Evolutionary conservation across 2,797 vertebrate species (phyloP), one percentile per base, ranked within the genome.

Genomic region (Sebastes cheni): DNA sequence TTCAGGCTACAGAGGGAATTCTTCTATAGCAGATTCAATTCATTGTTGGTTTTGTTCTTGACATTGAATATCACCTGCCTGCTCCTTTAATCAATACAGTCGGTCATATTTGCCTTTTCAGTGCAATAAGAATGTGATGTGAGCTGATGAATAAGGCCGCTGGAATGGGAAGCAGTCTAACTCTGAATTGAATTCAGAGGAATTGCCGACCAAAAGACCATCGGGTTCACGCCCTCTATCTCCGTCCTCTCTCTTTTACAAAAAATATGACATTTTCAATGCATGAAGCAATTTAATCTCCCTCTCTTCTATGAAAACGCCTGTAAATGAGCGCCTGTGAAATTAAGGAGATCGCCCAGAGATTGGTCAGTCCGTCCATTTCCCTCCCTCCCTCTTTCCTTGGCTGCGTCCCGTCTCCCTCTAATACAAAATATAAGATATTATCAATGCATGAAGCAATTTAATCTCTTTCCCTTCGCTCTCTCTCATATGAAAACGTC

Each of bases 391-490:
- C 61, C 73, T 76, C 77, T 80, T 59, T 80, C 78, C 85, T 50
- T 27, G 58, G 79, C 77, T 85, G 84, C 20, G 0, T 74, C 76
- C 76, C 42, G 67, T 89, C 83, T 89, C 87, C 67, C 67, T 81
- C 86, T 93, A 87, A 91, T 85, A 82, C 87, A 91, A 92, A 94
- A 94, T 91, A 93, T 94, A 85, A 92, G 89, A 92, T 91, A 93
- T 95, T 95, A 91, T 94, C 92, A 95, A 95, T 95, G 94, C 95
- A 94, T 95, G 92, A 95, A 90, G 93, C 91, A 89, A 94, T 94
- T 93, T 94, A 93, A 93, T 95, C 93, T 91, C 87, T 68, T 76
- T 87, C 85, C 82, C 84, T 86, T 83, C 79, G 59, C 80, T 30
- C 87, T 22, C 87, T 89, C 90, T 90, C 89, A 82, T 81, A 89